Evolutionary conservation across 2,888 invertebrate genomes (phyloP), one percentile per base, ranked within the genome.

Genomic region (Tetramorium bicarinatum): DNA sequence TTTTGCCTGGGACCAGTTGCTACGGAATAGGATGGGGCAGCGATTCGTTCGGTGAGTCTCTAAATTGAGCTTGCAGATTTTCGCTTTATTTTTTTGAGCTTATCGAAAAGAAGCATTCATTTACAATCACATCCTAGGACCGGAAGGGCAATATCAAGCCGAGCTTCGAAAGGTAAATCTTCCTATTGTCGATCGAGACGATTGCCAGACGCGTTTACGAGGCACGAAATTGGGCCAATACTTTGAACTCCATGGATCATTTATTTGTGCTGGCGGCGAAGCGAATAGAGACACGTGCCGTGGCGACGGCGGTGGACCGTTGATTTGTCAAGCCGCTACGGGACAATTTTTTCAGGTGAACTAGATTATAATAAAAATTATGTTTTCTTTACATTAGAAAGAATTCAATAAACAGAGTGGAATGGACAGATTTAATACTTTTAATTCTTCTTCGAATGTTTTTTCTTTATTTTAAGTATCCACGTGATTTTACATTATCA

Each of bases 181-280:
- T 3, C 97, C 97, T 0, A 95, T 97, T 0, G 96, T 98, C 0
- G 96, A 96, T 0, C 95, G 95, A 18, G 91, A 89, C 0, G 94
- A 94, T 25, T 99, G 98, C 93, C 96, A 97, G 93, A 88, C 91
- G 0, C 95, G 96, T 66, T 95, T 98, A 2, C 96, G 97, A 1
- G 95, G 95, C 74, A 98, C 98, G 0, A 95, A 97, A 0, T 95
- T 98, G 1, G 97, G 97, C 0, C 95, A 95, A 0, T 95, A 95
- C 92, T 98, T 97, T 93, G 94, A 95, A 72, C 95, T 98, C 21
- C 96, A 97, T 91, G 94, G 96, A 0, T 96, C 97, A 18, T 97
- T 98, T 93, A 96, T 97, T 87, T 98, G 98, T 92, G 98, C 98
- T 0, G 98, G 97, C 0, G 98, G 98, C 0, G 97, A 97, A 91